Evolutionary conservation across 1,140 invertebrate genomes (phyloP), one percentile per base, ranked within the genome.

Genomic region (Drosophila lowei): DNA sequence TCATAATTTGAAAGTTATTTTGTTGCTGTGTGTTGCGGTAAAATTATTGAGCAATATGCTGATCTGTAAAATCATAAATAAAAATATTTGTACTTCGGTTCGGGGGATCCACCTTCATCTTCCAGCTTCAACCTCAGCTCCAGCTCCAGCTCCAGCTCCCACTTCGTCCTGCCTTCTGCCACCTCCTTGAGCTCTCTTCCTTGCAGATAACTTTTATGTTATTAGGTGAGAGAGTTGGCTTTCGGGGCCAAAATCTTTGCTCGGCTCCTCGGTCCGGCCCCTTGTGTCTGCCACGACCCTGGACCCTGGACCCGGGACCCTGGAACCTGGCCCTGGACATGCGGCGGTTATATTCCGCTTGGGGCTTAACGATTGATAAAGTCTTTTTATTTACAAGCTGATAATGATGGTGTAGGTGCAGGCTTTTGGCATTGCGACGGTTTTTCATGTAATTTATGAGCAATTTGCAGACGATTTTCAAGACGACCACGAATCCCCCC

Each of bases 1-100:
- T 43, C 50, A 76, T 86, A 86, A 86, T 86, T 86, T 88, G 66
- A 86, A 86, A 86, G 83, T 86, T 86, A 86, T 86, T 86, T 86
- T 76, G 67, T 80, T 67, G 58, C 44, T 25, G 23, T 58, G 58
- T 57, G 58, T 64, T 62, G 70, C 71, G 60, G 77, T 72, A 74
- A 86, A 86, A 89, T 86, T 86, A 86, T 86, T 88, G 83, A 86
- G 83, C 83, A 88, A 86, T 86, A 86, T 86, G 83, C 83, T 86
- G 83, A 86, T 86, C 83, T 86, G 83, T 86, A 86, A 86, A 86
- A 86, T 88, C 83, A 86, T 86, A 86, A 86, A 86, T 86, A 86
- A 88, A 86, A 86, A 86, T 86, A 86, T 86, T 86, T 86, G 83
- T 78, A 84, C 79, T 81, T 88, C 25, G 30, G 57, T 8, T 49